phyloP scores from a whole-genome alignment of 2,888 invertebrate genomes.

The Epinotia bilunana region DNA sequence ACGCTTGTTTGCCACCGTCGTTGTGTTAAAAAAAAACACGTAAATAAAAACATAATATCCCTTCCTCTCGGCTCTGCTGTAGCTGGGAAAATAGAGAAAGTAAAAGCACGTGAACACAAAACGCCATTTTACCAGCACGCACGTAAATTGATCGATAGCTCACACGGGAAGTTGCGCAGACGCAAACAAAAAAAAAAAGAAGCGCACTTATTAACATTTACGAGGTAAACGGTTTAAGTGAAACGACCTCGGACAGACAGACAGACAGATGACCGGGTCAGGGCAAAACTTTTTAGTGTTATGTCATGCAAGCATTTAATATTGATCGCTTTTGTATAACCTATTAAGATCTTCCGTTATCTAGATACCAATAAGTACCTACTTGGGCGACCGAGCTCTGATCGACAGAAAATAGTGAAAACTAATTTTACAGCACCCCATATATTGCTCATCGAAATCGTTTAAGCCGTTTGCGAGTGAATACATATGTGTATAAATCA shows the following conservation, averaged over 20 bases:
- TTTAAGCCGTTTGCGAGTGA: too few relatives aligned
- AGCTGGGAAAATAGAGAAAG: too few relatives aligned
- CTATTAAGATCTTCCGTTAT: too few relatives aligned
- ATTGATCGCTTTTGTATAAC: neutral
- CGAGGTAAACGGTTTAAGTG: constrained; percentile 34
- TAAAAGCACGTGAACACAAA: constrained; percentile 14
- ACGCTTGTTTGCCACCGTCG: too few relatives aligned
- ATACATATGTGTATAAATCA: too few relatives aligned
- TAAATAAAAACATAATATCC: too few relatives aligned
- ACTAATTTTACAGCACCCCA: too few relatives aligned
- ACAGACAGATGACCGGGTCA: constrained; percentile 28
- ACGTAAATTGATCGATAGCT: constrained; percentile 34
- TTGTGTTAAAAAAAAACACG: too few relatives aligned
- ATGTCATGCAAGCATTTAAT: neutral
- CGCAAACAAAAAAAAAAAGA: constrained; percentile 25
- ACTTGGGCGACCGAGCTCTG: too few relatives aligned
- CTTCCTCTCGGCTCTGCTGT: too few relatives aligned
- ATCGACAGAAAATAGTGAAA: too few relatives aligned
- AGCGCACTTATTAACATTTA: constrained; percentile 30
- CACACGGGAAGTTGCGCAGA: constrained; percentile 31
- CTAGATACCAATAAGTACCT: neutral
- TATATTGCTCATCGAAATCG: too few relatives aligned
- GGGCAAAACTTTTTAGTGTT: constrained; percentile 21
- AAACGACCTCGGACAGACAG: constrained; percentile 33
- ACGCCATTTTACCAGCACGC: constrained; percentile 15